phyloP scores from a whole-genome alignment of 1,140 invertebrate species.

The Rhopalosiphum padi region DNA sequence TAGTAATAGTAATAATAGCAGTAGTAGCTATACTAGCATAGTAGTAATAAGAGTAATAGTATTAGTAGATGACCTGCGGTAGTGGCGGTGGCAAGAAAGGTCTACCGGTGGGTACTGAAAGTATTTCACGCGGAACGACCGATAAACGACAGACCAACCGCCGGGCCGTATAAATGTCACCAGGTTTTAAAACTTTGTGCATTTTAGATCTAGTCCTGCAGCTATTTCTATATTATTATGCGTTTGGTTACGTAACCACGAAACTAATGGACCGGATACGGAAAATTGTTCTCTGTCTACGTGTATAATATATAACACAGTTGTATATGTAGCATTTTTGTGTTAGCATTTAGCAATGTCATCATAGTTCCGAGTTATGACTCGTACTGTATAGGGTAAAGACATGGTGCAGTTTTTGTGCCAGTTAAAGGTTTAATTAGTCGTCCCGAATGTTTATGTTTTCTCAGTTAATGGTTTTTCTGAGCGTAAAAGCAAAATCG shows the following conservation, averaged over 20 bases:
- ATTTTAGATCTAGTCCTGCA: neutral
- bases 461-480: neutral
- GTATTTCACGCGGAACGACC: slow-evolving; percentile 46
- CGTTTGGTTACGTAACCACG: neutral
- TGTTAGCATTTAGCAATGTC: neutral
- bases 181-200: neutral
- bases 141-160: slow-evolving; percentile 34
- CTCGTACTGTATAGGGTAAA: neutral
- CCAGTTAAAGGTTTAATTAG: neutral
- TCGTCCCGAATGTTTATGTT: neutral
- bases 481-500: neutral
- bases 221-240: neutral
- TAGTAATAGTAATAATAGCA: neutral
- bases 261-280: slow-evolving; percentile 33
- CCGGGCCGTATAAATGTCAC: slow-evolving; percentile 21
- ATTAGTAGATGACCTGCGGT: slow-evolving; percentile 3
- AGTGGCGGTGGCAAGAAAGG: neutral
- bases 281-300: neutral
- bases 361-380: neutral
- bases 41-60: neutral
- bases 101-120: neutral
- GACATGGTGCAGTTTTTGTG: neutral
- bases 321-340: neutral
- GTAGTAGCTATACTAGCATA: neutral
- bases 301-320: neutral